Evolutionary conservation across 2,797 vertebrate genomes (phyloP).

Genomic region (Mionectes olivaceus): DNA sequence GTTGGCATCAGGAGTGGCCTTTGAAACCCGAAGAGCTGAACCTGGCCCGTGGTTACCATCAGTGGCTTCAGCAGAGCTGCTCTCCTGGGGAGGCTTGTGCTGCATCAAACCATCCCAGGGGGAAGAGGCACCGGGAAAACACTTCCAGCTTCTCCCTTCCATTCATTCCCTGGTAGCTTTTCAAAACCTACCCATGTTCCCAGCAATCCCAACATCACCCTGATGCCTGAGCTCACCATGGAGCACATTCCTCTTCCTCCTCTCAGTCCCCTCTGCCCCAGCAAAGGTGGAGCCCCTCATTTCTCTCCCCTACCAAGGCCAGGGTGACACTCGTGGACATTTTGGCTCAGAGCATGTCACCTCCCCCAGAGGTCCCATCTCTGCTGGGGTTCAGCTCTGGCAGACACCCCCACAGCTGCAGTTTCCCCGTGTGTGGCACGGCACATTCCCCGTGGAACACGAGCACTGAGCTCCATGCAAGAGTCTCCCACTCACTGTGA

Average conservation of each 20-base stretch:
- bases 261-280: neutral
- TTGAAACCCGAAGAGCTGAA: neutral
- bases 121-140: neutral
- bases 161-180: neutral
- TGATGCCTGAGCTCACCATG: neutral
- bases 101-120: neutral
- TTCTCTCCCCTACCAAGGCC: too few relatives aligned
- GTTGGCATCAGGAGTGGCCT: neutral
- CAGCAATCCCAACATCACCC: neutral
- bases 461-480: conserved; percentile 18
- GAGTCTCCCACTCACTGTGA: conserved; percentile 65
- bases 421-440: conserved; percentile 5
- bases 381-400: neutral
- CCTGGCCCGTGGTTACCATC: neutral
- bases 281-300: neutral
- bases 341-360: neutral
- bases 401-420: conserved; percentile 51
- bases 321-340: neutral
- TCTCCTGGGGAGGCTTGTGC: neutral
- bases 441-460: conserved; percentile 51
- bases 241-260: neutral
- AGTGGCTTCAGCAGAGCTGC: neutral
- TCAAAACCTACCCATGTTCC: neutral
- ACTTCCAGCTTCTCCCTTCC: neutral
- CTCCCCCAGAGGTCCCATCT: conserved; percentile 8